Evolutionary conservation across 2,797 vertebrate genomes (phyloP).

Genomic region (Antennarius maculatus): DNA sequence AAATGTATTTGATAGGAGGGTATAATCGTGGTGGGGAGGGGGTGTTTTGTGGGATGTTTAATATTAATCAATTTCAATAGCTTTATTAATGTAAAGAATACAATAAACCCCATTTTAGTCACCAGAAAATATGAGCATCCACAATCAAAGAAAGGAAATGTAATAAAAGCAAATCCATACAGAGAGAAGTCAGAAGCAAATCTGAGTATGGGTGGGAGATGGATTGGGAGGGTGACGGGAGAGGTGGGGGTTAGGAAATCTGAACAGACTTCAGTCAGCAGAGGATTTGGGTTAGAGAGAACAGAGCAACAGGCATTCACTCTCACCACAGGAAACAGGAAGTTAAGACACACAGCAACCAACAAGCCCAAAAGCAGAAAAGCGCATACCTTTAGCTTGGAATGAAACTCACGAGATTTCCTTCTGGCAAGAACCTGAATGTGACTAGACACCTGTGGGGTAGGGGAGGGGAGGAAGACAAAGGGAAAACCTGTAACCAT

Average conservation of each 20-base stretch:
- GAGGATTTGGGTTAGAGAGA: slow-evolving; percentile 83
- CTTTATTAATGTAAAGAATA: neutral
- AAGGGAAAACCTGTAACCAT: slow-evolving; percentile 99
- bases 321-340: slow-evolving; percentile 92
- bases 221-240: slow-evolving; percentile 10
- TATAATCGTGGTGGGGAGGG: too few species aligned
- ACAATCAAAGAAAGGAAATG: slow-evolving; percentile 54
- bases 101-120: neutral
- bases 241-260: slow-evolving; percentile 55
- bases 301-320: slow-evolving; percentile 88
- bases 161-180: slow-evolving; percentile 25
- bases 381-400: slow-evolving; percentile 99
- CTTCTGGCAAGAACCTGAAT: slow-evolving; percentile 99
- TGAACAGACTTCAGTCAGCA: slow-evolving; percentile 84
- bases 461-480: slow-evolving; percentile 98
- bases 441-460: slow-evolving; percentile 99
- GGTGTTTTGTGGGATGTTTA: slow-evolving; percentile 10
- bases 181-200: slow-evolving; percentile 27
- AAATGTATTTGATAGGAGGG: too few species aligned
- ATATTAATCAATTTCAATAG: neutral
- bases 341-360: slow-evolving; percentile 93
- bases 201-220: slow-evolving; percentile 26
- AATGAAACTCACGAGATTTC: slow-evolving; percentile 99
- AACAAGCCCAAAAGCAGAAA: slow-evolving; percentile 99
- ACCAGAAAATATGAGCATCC: slow-evolving; percentile 12